Evolutionary conservation across 2,113 vertebrate species (phyloP), one percentile per base, ranked within the genome.

Genomic region (Gasterosteus aculeatus): DNA sequence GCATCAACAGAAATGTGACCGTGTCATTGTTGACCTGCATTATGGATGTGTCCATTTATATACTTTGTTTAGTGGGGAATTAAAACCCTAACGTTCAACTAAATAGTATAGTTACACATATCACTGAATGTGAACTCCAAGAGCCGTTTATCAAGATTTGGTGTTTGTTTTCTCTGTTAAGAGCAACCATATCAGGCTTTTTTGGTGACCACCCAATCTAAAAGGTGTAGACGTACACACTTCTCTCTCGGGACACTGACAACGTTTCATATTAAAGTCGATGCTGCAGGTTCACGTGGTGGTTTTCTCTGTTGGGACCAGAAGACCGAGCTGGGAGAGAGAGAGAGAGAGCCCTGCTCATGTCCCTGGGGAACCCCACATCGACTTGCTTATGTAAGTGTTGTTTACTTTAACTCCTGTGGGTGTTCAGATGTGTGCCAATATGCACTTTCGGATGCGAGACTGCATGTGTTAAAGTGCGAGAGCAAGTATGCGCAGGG

Each of bases 371-470:
- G 63, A 78, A 83, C 75, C 63, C 63, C 1, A 6, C 6, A 6
- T 64, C 61, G 73, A 39, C 49, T 41, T 39, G 60, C 69, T 83
- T 80, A 87, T 67, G 53, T 35, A 83, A 72, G 65, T 59, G 61
- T 67, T 81, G 80, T 82, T 86, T 80, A 76, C 59, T 87, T 78
- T 49, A 69, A 77, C 73, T 76, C 14, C 19, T 59, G 54, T 64
- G 47, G 66, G 66, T 62, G 42, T 44, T 12, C 59, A 35, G n/a
- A 62, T 47, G 29, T 46, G 42, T 19, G 11, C 54, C 53, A 44
- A 14, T 22, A 12, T 56, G 33, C n/a, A 18, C 72, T 60, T 67
- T 77, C 53, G 76, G 65, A 73, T 77, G 56, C 69, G 49, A 78
- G 22, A 41, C 11, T 53, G 12, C 68, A 33, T 60, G 69, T 69